A percentile compares a stretch with the other conserved stretches of the same genome.
Conservation (phyloP, 2,113 vertebrate genomes). For the Craseonycteris thonglongyai region DNA sequence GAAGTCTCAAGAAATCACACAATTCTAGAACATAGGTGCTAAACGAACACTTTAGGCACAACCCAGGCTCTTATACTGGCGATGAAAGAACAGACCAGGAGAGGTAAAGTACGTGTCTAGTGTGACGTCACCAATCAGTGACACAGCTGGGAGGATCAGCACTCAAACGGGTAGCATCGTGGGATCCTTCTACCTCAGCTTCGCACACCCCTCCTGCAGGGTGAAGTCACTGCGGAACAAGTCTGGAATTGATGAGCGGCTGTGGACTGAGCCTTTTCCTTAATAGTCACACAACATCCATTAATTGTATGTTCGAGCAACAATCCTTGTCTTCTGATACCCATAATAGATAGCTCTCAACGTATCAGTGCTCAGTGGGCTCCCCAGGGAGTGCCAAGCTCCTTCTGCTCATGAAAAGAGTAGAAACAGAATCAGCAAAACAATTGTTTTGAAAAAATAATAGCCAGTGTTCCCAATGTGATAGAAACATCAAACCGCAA, state of each 20-base stretch:
- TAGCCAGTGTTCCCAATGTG: not conserved
- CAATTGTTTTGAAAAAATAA: not conserved
- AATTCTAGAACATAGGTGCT: not conserved
- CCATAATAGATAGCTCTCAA: not conserved
- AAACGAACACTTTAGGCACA: not conserved
- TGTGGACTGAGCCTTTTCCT: not conserved
- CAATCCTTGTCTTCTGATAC: not conserved
- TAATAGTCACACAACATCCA: not conserved
- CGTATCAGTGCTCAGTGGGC: not conserved
- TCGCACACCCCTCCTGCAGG: not conserved
- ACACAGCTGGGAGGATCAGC: not conserved
- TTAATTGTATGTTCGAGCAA: not conserved
- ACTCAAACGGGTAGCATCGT: not conserved
- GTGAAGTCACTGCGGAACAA: too few relatives aligned
- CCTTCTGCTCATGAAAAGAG: not conserved
- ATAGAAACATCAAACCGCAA: not conserved
- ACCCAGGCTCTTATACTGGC: not conserved
- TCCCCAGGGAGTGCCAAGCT: not conserved
- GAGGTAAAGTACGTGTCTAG: not conserved
- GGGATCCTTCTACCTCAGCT: not conserved
- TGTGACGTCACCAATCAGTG: not conserved
- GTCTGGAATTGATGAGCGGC: not conserved
- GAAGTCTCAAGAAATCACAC: not conserved
- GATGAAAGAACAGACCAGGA: not conserved
- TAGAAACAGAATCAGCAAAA: not conserved